Base-by-base conservation (phyloP, 2,797 vertebrate species). In the Myioborus miniatus region DNA sequence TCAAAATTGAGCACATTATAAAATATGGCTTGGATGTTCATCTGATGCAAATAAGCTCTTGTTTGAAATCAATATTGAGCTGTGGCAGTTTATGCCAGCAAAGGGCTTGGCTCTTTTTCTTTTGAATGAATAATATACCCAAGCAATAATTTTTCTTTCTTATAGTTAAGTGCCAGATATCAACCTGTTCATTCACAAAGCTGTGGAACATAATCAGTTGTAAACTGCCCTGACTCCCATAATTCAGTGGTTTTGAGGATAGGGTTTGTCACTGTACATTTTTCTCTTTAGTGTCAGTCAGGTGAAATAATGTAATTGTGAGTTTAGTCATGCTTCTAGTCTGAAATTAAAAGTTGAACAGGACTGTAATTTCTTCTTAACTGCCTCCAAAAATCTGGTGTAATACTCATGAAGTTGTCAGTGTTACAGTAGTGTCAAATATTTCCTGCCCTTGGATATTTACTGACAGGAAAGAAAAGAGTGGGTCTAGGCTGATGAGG, bases 11-110 rank as follows among this genome's bases (percentile, higher is more conserved):
- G 11, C 69, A 36, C 44, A 24, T 63, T 91, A 47, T 93, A 67
- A 96, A 93, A 91, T 89, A 94, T 41, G 36, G 19, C 72, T 86
- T 88, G 46, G 82, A 76, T 88, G 69, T 92, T 96, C 87, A 72
- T 75, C 82, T 0, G 22, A 91, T 91, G 70, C 72, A 96, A 91
- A 97, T 86, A 67, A 88, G 47, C 22, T 91, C 67, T 75, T 81
- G 65, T 91, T 88, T 93, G 72, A 93, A 94, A 95, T 96, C 82
- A 93, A 39, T 78, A 89, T 46, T 46, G 76, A 95, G 34, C 94
- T 69, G 47, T 79, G 76, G 41, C 50, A 87, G 55, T 93, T 93
- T 65, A 85, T 75, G 68, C 68, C 75, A 93, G 90, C 30, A 71
- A 87, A 91, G 49, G 64, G 46, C 71, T 92, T 89, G 41, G 53